Evolutionary conservation across 2,888 invertebrate genomes (phyloP), one percentile per base, ranked within the genome.

Genomic region (Caenorhabditis panamensis): DNA sequence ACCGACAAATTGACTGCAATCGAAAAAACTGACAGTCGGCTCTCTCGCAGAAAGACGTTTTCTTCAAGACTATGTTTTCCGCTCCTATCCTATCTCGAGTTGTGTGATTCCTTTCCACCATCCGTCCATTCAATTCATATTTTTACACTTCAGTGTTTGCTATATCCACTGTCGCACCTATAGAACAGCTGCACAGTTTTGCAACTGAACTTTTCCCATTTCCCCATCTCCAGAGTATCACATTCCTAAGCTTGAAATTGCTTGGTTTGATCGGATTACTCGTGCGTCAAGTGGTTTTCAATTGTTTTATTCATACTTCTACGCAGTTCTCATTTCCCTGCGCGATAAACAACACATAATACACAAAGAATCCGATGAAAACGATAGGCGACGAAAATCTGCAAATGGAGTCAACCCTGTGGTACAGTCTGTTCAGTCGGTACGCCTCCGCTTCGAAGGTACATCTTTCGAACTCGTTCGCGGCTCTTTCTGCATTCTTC

Each of bases 301-400:
- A 11, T 11, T 6, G 41, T 41, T 41, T 41, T 13, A 3, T 59
- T 73, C 18, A 75, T 54, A 66, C 53, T 18, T 79, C 68, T 16
- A 79, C 59, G 51, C 84, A 79, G 24, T 83, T 75, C 56, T 86
- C 88, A 62, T 88, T 87, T 16, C 89, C 87, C 53, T 88, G 86
- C 20, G 87, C 86, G 9, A 89, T 82, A 61, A 88, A 87, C 16
- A 89, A 67, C 8, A 88, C 88, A 64, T 89, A 89, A 76, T 88
- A 89, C 20, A 87, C 79, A 61, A 89, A 86, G 53, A 88, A 89
- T 3, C 81, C 73, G 44, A 89, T 73, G 66, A 89, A 89, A 73
- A 80, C 81, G 54, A 82, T 64, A 0, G 83, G 84, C 13, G 81
- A 82, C 4, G 79, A 68, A 36, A 84, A 76, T 20, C 82, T 76